Base-by-base conservation (phyloP, 2,888 invertebrate genomes). In the Macrophya alboannulata region DNA sequence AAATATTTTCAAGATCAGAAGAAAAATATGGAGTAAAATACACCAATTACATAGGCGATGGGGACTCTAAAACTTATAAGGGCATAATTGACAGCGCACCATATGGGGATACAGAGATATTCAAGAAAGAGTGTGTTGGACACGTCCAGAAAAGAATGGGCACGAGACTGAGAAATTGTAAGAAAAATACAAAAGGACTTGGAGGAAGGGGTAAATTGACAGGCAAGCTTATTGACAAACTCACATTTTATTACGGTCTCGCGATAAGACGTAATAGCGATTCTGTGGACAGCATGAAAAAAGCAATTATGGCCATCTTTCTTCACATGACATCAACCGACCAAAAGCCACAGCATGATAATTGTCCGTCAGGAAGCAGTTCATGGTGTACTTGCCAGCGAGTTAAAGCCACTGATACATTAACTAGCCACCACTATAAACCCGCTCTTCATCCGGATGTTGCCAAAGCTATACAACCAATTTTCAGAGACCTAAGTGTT, bases 341-440 rank as follows among this genome's bases (percentile, higher is more conserved):
- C 40, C 77, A 87, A 17, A 87, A 89, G 31, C 89, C 89, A 8
- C 86, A 88, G 77, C 89, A 90, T 72, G 72, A 87, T n/a, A 77
- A 86, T 15, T 89, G 88, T 72, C 88, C 89, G 15, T 15, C 37
- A 37, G 87, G 88, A 21, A 43, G 25, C n/a, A 84, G 88, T 40
- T 87, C 86, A 0, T 89, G 87, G 88, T 89, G 88, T 65, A 87
- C 89, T 62, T 89, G 87, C 86, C 85, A 88, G 25, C 79, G 71
- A 55, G 87, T 86, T 37, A 85, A 86, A 51, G 86, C 86, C 15
- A 71, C 43, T 1, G n/a, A 68, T 59, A 76, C 68, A 31, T 68
- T 37, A 15, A 37, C 31, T 0, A 15, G 5, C 68, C 4, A 68
- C 15, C 68, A 68, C 5, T 37, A 68, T 68, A 37, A 68, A 15